Base-by-base conservation (phyloP, 2,113 vertebrate species). In the Pangasianodon hypophthalmus region DNA sequence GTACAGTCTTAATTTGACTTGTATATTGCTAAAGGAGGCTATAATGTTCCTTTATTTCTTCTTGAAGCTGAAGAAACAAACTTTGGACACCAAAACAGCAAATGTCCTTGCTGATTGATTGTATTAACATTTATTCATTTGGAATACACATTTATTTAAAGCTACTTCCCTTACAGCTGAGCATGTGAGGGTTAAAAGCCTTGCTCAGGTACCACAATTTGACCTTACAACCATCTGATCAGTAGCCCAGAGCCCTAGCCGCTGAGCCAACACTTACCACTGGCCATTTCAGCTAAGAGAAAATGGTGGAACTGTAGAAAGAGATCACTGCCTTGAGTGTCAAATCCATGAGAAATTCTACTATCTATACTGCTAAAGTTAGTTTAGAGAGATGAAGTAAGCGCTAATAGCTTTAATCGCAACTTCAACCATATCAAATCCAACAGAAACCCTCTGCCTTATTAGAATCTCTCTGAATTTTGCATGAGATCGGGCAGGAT, bases 401-500 rank as follows among this genome's bases (percentile, higher is more conserved):
- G 19, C 0, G 0, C 37, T 84, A 29, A 62, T 60, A 8, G 56
- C 56, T 13, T 41, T 84, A 84, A 84, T 62, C 29, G 41, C 58
- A 62, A 29, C 56, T 60, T 60, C 37, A 62, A 60, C 37, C 54
- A 44, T 58, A 44, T 44, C 32, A 14, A 41, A 60, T 84, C 82
- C 56, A 41, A 62, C 24, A 44, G 56, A 21, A 84, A 14, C 7
- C 56, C 82, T 29, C 4, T 44, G 4, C 19, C 56, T 44, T 62
- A 29, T 84, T 62, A 58, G 8, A 62, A 7, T 7, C 54, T 37
- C 81, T 41, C 16, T 5, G 37, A 6, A 26, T 62, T 62, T 84
- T 19, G 82, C 82, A 56, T 84, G 82, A 62, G 82, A 62, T 84
- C 37, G 29, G 37, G 82, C 37, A 84, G 82, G 82, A 84, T 84